phyloP scores from a whole-genome alignment of 1,140 invertebrate genomes.

The Drosophila leontia region DNA sequence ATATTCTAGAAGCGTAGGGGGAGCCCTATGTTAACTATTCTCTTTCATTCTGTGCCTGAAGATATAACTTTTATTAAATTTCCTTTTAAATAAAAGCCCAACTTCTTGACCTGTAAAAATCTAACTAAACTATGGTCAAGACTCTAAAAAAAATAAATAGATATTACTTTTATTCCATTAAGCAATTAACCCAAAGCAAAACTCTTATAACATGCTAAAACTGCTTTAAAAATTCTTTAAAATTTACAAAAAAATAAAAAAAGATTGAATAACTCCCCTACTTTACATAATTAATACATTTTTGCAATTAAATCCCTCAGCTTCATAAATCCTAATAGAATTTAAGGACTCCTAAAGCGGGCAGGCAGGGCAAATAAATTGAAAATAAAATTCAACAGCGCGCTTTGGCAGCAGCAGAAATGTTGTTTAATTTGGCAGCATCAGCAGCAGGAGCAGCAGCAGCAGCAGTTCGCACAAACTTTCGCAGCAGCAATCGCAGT shows the following conservation, averaged over 20 bases:
- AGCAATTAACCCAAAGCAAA: too few species aligned
- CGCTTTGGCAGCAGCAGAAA: conserved; percentile 53
- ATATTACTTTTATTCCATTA: background rate
- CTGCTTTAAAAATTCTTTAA: background rate
- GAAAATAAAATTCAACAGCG: conserved; percentile 50
- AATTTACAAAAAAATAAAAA: background rate
- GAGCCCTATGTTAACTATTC: background rate
- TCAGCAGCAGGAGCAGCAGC: conserved; percentile 20
- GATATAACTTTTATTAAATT: background rate
- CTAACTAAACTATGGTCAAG: background rate
- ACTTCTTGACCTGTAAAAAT: too few species aligned
- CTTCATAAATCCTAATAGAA: conserved; percentile 11
- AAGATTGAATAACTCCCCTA: background rate
- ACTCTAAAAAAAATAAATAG: background rate
- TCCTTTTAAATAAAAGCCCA: background rate
- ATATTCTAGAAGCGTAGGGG: background rate
- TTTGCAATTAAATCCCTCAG: background rate
- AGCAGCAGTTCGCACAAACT: conserved; percentile 42
- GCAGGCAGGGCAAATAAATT: conserved; percentile 29
- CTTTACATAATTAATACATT: conserved; percentile 18
- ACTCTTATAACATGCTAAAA: background rate
- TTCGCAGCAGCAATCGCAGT: conserved; percentile 21
- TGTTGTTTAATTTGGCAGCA: conserved; percentile 74
- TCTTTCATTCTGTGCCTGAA: background rate
- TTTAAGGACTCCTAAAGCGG: conserved; percentile 33